Conservation (phyloP, 2,797 vertebrate genomes). For the Nothura maculosa region DNA sequence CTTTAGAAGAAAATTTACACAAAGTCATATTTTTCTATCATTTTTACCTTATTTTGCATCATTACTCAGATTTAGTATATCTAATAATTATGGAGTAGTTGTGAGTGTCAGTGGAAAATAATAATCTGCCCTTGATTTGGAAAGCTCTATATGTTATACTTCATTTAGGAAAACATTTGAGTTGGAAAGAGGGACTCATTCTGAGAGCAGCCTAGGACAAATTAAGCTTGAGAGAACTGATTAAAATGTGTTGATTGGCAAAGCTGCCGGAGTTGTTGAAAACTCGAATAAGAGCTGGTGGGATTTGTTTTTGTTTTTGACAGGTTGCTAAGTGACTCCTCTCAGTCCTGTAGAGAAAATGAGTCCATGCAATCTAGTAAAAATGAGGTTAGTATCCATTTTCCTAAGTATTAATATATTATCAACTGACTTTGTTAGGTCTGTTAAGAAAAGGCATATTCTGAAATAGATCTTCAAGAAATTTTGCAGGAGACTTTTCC, state of each 20-base stretch:
- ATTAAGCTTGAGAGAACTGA: slow-evolving; percentile 34
- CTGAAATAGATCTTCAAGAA: background rate
- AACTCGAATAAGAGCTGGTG: slow-evolving; percentile 58
- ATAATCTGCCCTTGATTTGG: background rate
- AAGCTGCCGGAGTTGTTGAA: slow-evolving; percentile 48
- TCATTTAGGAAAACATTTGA: background rate
- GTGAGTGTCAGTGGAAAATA: background rate
- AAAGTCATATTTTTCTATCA: background rate
- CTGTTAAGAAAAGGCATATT: background rate
- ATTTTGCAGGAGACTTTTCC: background rate
- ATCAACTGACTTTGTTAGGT: slow-evolving; percentile 20
- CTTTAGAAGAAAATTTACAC: background rate
- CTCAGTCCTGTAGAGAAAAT: slow-evolving; percentile 87
- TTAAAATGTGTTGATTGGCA: slow-evolving; percentile 44
- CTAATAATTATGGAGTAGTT: background rate
- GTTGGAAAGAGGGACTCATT: background rate
- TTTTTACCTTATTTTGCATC: background rate
- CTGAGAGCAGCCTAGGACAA: background rate
- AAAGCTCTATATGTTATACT: background rate
- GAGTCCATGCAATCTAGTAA: slow-evolving; percentile 85
- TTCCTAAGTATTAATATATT: background rate
- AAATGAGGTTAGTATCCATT: slow-evolving; percentile 87
- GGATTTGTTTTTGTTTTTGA: slow-evolving; percentile 64
- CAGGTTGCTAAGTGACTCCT: slow-evolving; percentile 91
- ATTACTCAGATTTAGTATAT: background rate